A percentile compares a stretch with the other conserved stretches of the same genome.
These are phyloP conservation scores for Sinelater perroti DNA, from an alignment of 2,888 invertebrate species.

Conservation along the genomic window DNA sequence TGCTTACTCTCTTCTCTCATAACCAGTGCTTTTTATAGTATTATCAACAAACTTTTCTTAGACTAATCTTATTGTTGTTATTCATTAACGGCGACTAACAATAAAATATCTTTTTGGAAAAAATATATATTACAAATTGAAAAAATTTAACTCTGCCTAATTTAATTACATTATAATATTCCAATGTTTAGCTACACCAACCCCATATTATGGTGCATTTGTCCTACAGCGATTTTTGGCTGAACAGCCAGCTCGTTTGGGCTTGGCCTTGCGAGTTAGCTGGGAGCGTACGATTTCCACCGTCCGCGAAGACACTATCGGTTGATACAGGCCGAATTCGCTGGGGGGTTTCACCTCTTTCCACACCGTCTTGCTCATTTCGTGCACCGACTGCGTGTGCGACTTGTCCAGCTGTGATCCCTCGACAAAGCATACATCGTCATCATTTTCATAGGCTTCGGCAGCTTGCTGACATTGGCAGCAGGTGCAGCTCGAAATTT, in stretches of 20 bases:
- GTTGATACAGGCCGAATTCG: constrained; percentile 38
- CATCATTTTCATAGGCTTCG: background rate
- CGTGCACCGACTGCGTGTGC: constrained; percentile 34
- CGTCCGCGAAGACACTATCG: constrained; percentile 50
- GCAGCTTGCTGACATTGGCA: background rate
- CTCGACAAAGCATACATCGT: constrained; percentile 48
- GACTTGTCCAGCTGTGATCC: constrained; percentile 45
- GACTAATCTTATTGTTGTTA: too few relatives aligned
- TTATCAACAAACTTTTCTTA: too few relatives aligned
- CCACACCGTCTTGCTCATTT: constrained; percentile 50
- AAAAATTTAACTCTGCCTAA: too few relatives aligned
- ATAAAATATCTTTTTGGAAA: too few relatives aligned
- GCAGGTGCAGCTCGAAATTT: constrained; percentile 1
- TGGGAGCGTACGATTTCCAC: constrained; percentile 48
- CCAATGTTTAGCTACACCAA: too few relatives aligned
- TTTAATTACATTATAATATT: too few relatives aligned
- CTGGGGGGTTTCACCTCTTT: constrained; percentile 47
- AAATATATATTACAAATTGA: too few relatives aligned
- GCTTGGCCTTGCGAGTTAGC: constrained; percentile 46
- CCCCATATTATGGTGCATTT: too few relatives aligned
- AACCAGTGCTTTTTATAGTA: too few relatives aligned
- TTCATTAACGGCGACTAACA: too few relatives aligned
- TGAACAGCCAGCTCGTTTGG: background rate
- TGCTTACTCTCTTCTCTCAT: too few relatives aligned
- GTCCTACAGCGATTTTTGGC: too few relatives aligned